Evolutionary conservation across 2,888 invertebrate genomes (phyloP).

Genomic region (Geotrupes spiniger): DNA sequence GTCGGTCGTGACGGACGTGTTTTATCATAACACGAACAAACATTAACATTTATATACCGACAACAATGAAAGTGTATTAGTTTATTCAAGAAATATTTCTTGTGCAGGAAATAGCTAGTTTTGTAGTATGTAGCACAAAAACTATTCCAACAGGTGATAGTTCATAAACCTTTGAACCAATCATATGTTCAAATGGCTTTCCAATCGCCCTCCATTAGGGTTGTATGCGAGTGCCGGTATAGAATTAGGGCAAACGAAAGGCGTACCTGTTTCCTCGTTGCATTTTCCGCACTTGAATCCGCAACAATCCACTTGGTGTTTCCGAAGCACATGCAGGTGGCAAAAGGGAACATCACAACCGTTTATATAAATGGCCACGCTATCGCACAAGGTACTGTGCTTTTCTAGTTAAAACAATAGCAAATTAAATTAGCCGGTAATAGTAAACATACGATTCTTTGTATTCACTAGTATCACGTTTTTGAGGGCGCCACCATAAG

Average conservation of each 20-base stretch:
- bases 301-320: conserved; percentile 30
- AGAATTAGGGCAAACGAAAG: conserved; percentile 2
- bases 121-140: too few relatives aligned
- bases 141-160: background rate
- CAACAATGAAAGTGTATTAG: too few relatives aligned
- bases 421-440: conserved; percentile 11
- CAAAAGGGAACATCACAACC: conserved; percentile 36
- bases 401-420: background rate
- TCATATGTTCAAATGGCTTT: conserved; percentile 4
- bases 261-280: conserved; percentile 16
- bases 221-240: conserved; percentile 2
- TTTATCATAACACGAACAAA: too few relatives aligned
- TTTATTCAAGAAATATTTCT: too few relatives aligned
- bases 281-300: conserved; percentile 17
- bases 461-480: conserved; percentile 21
- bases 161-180: background rate
- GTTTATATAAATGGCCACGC: background rate
- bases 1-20: too few relatives aligned
- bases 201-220: background rate
- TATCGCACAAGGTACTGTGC: too few relatives aligned
- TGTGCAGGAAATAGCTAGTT: too few relatives aligned
- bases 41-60: too few relatives aligned
- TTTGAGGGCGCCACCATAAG: conserved; percentile 21
- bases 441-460: conserved; percentile 13
- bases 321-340: conserved; percentile 38